A percentile compares a stretch with the other conserved stretches of the same genome.
These are phyloP conservation scores for Chondrilla cf. caribensis DNA, from an alignment of 37 sponge, comb jelly and placozoan genomes.

Conservation along the genomic window DNA sequence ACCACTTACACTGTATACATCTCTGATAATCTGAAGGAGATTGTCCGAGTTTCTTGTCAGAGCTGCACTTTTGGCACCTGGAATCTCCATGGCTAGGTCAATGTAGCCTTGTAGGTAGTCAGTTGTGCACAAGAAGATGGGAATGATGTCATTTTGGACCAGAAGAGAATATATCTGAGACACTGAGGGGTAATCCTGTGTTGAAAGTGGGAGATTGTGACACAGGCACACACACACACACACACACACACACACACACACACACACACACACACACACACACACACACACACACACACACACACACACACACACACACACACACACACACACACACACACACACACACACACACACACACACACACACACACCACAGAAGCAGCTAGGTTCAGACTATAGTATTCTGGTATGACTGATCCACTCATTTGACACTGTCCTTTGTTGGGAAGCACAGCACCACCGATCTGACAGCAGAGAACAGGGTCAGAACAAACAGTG, in stretches of 20 bases:
- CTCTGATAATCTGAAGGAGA: conserved; percentile 28
- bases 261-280: too few species aligned
- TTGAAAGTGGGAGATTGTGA: neutral
- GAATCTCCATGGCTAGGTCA: conserved; percentile 17
- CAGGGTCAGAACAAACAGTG: neutral
- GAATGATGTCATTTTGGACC: conserved; percentile 21
- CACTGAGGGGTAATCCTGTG: conserved; percentile 78
- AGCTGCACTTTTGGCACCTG: conserved; percentile 13
- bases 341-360: conserved; percentile 13
- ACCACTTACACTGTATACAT: conserved; percentile 28
- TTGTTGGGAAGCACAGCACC: conserved; percentile 38
- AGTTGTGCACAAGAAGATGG: conserved; percentile 24
- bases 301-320: too few species aligned
- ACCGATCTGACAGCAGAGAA: conserved; percentile 30
- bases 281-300: too few species aligned
- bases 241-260: too few species aligned
- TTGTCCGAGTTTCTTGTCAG: conserved; percentile 24
- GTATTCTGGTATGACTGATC: neutral
- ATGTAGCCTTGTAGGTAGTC: neutral
- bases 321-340: too few species aligned
- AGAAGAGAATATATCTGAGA: conserved; percentile 41
- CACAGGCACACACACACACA: neutral
- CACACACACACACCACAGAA: neutral
- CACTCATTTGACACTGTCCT: conserved; percentile 29
- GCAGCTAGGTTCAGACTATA: neutral